These are phyloP conservation scores for Homarus americanus DNA, from an alignment of 1,140 invertebrate genomes.

Conservation along the genomic window DNA sequence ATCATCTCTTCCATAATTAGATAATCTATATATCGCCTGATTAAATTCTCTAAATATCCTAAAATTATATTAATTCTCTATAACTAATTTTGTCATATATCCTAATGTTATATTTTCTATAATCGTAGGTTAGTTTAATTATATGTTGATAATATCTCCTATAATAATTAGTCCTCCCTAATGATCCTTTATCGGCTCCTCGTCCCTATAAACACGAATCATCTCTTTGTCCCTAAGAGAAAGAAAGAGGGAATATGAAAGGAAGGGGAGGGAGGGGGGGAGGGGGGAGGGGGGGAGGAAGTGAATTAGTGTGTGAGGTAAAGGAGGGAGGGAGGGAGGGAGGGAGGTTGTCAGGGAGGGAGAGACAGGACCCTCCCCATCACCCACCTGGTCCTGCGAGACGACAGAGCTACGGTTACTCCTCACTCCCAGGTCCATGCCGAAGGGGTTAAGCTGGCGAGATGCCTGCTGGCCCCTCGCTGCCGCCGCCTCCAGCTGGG, in stretches of 20 bases:
- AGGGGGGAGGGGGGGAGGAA: not conserved
- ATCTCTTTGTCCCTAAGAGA: too few species aligned
- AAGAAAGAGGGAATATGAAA: not conserved
- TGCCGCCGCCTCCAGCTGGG: slow-evolving; percentile 17
- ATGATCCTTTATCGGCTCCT: too few species aligned
- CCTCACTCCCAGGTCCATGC: slow-evolving; percentile 81
- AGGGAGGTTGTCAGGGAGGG: not conserved
- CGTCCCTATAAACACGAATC: too few species aligned
- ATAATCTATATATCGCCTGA: too few species aligned
- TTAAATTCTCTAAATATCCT: too few species aligned
- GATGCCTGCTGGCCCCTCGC: slow-evolving; percentile 25
- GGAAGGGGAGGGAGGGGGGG: not conserved
- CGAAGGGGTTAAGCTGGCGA: slow-evolving; percentile 78
- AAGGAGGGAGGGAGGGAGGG: not conserved
- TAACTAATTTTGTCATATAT: too few species aligned
- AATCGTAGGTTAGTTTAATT: too few species aligned
- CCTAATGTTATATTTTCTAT: too few species aligned
- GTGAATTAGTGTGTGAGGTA: not conserved
- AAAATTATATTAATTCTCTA: too few species aligned
- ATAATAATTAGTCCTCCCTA: too few species aligned
- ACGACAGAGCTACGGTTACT: slow-evolving; percentile 81
- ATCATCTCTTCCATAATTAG: too few species aligned
- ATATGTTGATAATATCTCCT: too few species aligned
- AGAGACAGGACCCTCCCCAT: not conserved
- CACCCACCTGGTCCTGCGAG: slow-evolving; percentile 78